phyloP scores from a whole-genome alignment of 2,113 vertebrate genomes.

The Columba livia region DNA sequence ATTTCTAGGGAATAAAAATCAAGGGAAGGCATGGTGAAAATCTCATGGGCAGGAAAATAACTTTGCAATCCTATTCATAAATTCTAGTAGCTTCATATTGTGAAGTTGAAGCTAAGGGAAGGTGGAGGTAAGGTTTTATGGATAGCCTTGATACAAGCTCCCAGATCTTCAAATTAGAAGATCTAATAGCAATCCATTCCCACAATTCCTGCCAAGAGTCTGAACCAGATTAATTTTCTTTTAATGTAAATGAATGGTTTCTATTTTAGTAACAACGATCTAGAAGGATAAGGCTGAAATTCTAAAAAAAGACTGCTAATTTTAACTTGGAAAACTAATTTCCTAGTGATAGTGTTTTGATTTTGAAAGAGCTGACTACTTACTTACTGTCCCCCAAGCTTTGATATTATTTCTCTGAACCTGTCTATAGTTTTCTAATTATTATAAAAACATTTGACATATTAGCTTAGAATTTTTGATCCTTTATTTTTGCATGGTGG shows the following conservation, averaged over 20 bases:
- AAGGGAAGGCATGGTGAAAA: neutral
- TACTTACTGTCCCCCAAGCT: neutral
- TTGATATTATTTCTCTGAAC: neutral
- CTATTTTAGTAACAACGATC: neutral
- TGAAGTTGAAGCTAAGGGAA: neutral
- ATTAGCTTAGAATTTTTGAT: neutral
- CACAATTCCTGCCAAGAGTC: neutral
- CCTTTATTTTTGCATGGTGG: no score
- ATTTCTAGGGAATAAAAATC: neutral
- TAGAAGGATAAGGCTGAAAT: neutral
- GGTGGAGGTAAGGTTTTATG: neutral
- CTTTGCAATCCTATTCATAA: neutral
- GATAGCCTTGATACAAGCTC: neutral
- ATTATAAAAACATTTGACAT: neutral
- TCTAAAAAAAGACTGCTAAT: neutral
- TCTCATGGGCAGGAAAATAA: neutral
- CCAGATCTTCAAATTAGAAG: neutral
- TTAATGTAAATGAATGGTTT: neutral
- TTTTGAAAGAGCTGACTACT: neutral
- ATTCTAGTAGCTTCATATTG: neutral
- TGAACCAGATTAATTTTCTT: neutral
- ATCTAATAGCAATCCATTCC: neutral
- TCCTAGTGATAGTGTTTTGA: neutral
- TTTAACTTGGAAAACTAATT: neutral
- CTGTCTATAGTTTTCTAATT: neutral